Evolutionary conservation across 2,797 vertebrate genomes (phyloP).

Genomic region (Squalus acanthias): DNA sequence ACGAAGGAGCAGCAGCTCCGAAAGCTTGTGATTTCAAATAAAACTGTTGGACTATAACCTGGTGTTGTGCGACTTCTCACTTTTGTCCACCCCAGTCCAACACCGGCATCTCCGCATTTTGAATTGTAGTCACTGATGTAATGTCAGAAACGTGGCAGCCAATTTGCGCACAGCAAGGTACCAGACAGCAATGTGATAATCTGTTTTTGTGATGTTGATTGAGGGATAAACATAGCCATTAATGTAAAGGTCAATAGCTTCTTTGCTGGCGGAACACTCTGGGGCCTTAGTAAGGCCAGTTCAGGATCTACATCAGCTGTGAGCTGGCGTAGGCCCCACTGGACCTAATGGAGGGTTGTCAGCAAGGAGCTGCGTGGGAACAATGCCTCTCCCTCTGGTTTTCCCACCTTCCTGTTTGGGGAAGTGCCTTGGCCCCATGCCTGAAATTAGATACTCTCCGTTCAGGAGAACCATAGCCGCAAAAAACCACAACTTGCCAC

Average conservation of each 20-base stretch:
- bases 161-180: background rate
- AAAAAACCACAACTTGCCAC: background rate
- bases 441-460: background rate
- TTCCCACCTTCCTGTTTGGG: background rate
- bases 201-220: background rate
- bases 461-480: background rate
- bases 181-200: background rate
- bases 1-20: no score
- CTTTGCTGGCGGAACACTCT: background rate
- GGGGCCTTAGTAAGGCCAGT: background rate
- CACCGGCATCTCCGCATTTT: no score
- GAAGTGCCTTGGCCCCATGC: background rate
- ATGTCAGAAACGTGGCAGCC: background rate
- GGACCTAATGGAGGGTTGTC: background rate
- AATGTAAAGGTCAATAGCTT: background rate
- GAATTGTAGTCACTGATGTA: background rate
- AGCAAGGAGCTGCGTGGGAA: background rate
- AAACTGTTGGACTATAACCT: no score
- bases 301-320: background rate
- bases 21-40: no score
- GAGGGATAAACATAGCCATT: background rate
- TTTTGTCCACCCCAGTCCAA: no score
- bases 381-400: background rate
- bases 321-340: background rate
- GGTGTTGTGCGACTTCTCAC: no score